These are phyloP conservation scores for Phrynocephalus vlangalii DNA, from an alignment of 2,797 vertebrate genomes.

Conservation along the genomic window DNA sequence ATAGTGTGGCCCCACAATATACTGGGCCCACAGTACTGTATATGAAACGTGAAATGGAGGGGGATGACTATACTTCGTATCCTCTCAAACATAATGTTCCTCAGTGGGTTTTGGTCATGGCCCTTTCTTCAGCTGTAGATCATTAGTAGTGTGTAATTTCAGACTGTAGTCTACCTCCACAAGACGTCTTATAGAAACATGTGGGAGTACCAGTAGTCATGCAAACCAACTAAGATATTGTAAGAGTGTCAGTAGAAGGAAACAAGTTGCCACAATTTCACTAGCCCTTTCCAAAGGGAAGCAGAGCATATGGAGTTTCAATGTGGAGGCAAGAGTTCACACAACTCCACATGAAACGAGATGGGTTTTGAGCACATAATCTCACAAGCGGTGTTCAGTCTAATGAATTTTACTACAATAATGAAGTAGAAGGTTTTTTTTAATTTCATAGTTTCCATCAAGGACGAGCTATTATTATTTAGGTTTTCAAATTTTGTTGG, in stretches of 20 bases:
- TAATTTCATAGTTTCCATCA: neutral
- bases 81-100: neutral
- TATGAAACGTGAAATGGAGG: too few species aligned
- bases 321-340: neutral
- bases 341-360: neutral
- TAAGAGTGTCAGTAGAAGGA: neutral
- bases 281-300: too few species aligned
- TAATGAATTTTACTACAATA: too few species aligned
- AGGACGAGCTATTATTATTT: neutral
- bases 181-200: too few species aligned
- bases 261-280: neutral
- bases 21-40: too few species aligned
- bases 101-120: too few species aligned
- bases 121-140: neutral
- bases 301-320: neutral
- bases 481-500: too few species aligned
- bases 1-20: too few species aligned
- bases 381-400: neutral
- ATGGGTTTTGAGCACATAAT: neutral
- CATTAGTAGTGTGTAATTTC: neutral
- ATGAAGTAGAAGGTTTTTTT: neutral
- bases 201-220: neutral
- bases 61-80: too few species aligned
- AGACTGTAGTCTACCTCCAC: neutral
- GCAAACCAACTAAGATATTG: neutral